phyloP scores from a whole-genome alignment of 2,888 invertebrate species.

The Hemicrepidius hirtus region DNA sequence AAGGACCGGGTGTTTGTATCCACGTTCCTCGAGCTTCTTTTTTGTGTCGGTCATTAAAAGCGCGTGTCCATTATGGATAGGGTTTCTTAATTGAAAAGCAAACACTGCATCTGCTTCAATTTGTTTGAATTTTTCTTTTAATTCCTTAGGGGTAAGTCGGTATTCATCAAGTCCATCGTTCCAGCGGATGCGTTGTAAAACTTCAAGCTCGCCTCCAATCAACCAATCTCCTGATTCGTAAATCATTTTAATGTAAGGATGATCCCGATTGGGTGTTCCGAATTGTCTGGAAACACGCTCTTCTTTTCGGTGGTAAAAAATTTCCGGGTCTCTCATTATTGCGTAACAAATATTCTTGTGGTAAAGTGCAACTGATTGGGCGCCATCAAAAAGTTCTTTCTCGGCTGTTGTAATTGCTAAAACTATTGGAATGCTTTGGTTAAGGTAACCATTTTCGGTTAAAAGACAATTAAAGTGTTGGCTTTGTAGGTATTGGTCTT shows the following conservation, averaged over 20 bases:
- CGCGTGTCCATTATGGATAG: slow-evolving; percentile 99
- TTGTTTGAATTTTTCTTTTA: slow-evolving; percentile 85
- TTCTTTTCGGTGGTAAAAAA: slow-evolving; percentile 95
- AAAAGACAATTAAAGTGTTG: slow-evolving; percentile 94
- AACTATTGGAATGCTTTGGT: slow-evolving; percentile 97
- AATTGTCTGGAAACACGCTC: slow-evolving; percentile 95
- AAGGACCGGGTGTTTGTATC: slow-evolving; percentile 95
- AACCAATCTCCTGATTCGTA: slow-evolving; percentile 96
- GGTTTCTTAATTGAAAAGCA: slow-evolving; percentile 96
- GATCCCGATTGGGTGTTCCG: slow-evolving; percentile 88
- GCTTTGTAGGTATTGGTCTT: slow-evolving; percentile 91
- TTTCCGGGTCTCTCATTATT: slow-evolving; percentile 90
- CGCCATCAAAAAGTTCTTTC: slow-evolving; percentile 83
- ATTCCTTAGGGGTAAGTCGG: slow-evolving; percentile 94
- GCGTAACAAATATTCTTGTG: slow-evolving; percentile 82
- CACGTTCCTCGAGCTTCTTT: slow-evolving; percentile 85
- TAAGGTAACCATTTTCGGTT: slow-evolving; percentile 81
- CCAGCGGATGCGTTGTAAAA: slow-evolving; percentile 92
- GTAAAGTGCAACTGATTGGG: slow-evolving; percentile 79
- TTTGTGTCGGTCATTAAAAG: slow-evolving; percentile 97
- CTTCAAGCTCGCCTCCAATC: slow-evolving; percentile 95
- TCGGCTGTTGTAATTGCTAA: slow-evolving; percentile 83
- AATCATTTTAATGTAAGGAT: slow-evolving; percentile 96
- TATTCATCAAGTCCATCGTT: slow-evolving; percentile 96
- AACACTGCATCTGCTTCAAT: slow-evolving; percentile 96